Evolutionary conservation across 2,888 invertebrate species (phyloP).

Genomic region (Trimorus sp.): DNA sequence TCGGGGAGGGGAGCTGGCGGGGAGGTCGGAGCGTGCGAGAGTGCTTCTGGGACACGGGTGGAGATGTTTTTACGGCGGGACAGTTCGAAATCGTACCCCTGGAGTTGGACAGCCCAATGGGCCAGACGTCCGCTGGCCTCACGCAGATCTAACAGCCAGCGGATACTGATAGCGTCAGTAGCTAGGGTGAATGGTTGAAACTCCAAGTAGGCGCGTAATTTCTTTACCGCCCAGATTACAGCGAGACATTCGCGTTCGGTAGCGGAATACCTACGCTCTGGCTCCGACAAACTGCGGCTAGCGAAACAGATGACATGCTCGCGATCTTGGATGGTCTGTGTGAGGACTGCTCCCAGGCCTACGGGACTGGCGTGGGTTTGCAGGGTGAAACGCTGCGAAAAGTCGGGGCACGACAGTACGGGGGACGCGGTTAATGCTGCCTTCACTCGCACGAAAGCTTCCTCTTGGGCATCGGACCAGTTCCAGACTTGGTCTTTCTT

Average conservation of each 20-base stretch:
- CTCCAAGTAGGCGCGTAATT: constrained; percentile 5
- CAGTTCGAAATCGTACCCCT: constrained; percentile 10
- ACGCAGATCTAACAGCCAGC: constrained; percentile 22
- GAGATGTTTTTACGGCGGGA: not conserved
- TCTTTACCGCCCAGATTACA: not conserved
- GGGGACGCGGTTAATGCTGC: too few species aligned
- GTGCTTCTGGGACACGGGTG: not conserved
- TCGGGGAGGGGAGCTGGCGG: not conserved
- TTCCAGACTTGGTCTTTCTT: too few species aligned
- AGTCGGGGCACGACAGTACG: too few species aligned
- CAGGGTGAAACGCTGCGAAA: too few species aligned
- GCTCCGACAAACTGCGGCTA: constrained; percentile 12
- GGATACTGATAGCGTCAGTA: constrained; percentile 22
- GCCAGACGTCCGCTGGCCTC: constrained; percentile 53
- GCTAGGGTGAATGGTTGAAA: constrained; percentile 5
- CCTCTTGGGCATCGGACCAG: too few species aligned
- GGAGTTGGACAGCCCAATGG: constrained; percentile 41
- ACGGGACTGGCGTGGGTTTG: constrained; percentile 9
- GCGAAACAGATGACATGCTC: constrained; percentile 13
- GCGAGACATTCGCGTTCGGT: constrained; percentile 29
- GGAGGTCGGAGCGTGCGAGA: too few species aligned
- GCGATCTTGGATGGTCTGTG: not conserved
- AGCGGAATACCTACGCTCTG: not conserved
- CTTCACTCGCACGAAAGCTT: too few species aligned
- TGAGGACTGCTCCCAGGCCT: constrained; percentile 20